A percentile compares a stretch with the other conserved stretches of the same genome.
Evolutionary conservation across 2,113 vertebrate genomes (phyloP).

Genomic region (Oceanites oceanicus): DNA sequence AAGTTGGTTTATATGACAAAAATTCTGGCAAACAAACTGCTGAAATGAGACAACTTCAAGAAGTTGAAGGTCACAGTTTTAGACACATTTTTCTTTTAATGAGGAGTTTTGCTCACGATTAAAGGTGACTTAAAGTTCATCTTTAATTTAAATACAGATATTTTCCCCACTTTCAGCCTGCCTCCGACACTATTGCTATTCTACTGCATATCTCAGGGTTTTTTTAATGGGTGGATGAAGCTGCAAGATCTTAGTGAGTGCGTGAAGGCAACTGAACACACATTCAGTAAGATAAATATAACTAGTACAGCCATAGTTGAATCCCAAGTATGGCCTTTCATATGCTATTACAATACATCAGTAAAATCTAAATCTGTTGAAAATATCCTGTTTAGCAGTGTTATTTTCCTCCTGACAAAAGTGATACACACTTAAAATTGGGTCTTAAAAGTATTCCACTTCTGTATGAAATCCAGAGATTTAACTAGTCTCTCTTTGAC

Average conservation of each 20-base stretch:
- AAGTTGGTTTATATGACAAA: background rate
- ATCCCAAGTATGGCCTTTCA: background rate
- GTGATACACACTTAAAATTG: background rate
- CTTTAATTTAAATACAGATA: background rate
- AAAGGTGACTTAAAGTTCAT: background rate
- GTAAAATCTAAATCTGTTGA: background rate
- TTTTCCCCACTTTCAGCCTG: background rate
- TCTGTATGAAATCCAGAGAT: background rate
- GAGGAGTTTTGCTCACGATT: background rate
- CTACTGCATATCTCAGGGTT: background rate
- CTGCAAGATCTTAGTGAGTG: background rate
- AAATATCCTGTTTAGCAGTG: background rate
- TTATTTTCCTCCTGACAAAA: background rate
- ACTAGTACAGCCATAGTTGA: background rate
- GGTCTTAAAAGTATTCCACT: background rate
- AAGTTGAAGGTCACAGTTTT: background rate
- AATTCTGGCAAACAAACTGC: background rate
- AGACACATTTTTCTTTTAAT: background rate
- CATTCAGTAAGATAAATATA: background rate
- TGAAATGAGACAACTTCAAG: background rate
- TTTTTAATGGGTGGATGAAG: background rate
- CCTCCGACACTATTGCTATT: background rate
- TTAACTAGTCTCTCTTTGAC: background rate
- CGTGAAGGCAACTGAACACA: background rate
- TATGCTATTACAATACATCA: background rate